A percentile compares a stretch with the other conserved stretches of the same genome.
phyloP scores from a whole-genome alignment of 2,113 vertebrate species.

The Neotragus moschatus region DNA sequence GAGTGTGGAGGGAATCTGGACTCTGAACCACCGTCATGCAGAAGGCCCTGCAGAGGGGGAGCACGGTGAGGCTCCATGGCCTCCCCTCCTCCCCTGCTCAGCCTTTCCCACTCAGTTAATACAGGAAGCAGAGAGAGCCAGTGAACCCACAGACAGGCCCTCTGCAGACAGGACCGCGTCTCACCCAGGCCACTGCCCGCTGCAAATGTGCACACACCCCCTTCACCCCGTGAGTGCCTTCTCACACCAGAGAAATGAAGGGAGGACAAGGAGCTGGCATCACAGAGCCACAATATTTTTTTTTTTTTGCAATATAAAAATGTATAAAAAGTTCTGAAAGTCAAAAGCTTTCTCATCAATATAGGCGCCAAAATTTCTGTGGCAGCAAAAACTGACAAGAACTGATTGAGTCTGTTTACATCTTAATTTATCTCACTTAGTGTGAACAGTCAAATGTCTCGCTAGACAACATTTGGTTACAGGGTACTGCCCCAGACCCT shows the following conservation, averaged over 20 bases:
- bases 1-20: not conserved
- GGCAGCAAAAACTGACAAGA: constrained; percentile 25
- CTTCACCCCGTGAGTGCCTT: not conserved
- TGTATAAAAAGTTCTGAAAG: not conserved
- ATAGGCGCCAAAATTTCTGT: not conserved
- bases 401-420: constrained; percentile 30
- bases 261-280: not conserved
- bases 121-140: not conserved
- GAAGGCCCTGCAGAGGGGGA: not conserved
- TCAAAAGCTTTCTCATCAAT: constrained; percentile 18
- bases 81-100: not conserved
- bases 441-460: not conserved
- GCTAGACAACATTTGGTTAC: not conserved
- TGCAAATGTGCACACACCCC: not conserved
- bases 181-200: not conserved
- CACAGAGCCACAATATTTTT: not conserved
- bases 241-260: not conserved
- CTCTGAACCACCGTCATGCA: not conserved
- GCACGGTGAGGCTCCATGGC: fast-evolving
- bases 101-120: not conserved
- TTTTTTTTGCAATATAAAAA: not conserved
- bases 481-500: not conserved
- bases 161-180: fast-evolving
- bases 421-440: constrained; percentile 41
- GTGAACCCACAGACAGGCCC: not conserved